Evolutionary conservation across 1,140 invertebrate species (phyloP).

Genomic region (Temnothorax nylanderi): DNA sequence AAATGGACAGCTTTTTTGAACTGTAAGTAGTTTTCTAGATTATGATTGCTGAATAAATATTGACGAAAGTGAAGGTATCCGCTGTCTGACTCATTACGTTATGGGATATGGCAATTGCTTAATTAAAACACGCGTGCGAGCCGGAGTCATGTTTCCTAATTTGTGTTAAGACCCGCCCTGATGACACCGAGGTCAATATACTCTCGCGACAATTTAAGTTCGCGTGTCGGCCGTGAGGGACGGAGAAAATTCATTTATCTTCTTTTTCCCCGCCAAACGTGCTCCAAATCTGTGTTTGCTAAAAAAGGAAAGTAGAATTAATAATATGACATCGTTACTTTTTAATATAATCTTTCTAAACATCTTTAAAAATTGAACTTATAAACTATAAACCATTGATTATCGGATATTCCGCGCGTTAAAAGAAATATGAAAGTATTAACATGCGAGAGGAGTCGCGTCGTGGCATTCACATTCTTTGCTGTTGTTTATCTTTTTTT

Average conservation of each 20-base stretch:
- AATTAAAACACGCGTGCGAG: constrained; percentile 78
- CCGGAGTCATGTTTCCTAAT: constrained; percentile 80
- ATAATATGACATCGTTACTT: not conserved
- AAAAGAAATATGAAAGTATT: not conserved
- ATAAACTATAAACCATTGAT: not conserved
- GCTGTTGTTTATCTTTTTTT: constrained; percentile 45
- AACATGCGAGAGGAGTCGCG: not conserved
- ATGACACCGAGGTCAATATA: constrained; percentile 62
- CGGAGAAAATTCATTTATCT: not conserved
- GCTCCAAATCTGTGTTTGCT: not conserved
- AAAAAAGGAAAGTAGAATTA: not conserved
- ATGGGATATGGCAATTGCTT: constrained; percentile 71
- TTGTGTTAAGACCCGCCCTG: constrained; percentile 76
- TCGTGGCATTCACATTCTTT: constrained; percentile 8
- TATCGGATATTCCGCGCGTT: not conserved
- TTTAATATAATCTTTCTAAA: not conserved
- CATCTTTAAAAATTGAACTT: not conserved
- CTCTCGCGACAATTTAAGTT: constrained; percentile 35
- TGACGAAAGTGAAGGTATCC: constrained; percentile 43
- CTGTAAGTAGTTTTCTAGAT: constrained; percentile 7
- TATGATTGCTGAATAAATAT: constrained; percentile 10
- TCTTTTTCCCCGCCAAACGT: not conserved
- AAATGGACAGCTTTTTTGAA: not conserved
- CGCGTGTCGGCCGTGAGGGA: not conserved
- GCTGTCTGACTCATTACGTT: constrained; percentile 54